phyloP scores from a whole-genome alignment of 2,888 invertebrate genomes.

The Zonitis immaculata region DNA sequence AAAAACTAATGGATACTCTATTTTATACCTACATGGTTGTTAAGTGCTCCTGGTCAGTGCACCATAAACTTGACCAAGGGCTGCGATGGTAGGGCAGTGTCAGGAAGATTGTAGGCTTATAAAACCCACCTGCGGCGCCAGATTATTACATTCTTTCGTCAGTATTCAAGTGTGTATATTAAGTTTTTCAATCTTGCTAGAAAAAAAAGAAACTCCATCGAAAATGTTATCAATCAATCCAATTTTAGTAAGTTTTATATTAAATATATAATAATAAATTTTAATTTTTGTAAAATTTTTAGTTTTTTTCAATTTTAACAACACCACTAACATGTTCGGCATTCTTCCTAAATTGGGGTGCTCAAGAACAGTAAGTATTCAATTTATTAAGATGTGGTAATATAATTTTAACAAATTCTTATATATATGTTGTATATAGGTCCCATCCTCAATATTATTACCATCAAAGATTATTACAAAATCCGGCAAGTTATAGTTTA shows the following conservation, averaged over 20 bases:
- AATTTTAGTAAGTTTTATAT: constrained; percentile 20
- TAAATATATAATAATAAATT: neutral
- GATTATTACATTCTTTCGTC: constrained; percentile 28
- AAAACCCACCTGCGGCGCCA: constrained; percentile 31
- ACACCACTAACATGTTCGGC: constrained; percentile 9
- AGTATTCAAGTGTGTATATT: constrained; percentile 19
- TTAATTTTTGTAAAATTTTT: too few species aligned
- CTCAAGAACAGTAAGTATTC: constrained; percentile 23
- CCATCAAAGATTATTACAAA: constrained; percentile 26
- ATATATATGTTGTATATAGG: too few species aligned
- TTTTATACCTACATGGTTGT: neutral
- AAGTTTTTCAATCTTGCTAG: constrained; percentile 10
- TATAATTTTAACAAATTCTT: too few species aligned
- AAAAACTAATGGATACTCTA: neutral
- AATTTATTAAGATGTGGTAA: too few species aligned
- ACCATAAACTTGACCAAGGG: constrained; percentile 9
- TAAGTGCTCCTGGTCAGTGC: constrained; percentile 19
- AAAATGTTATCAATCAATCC: constrained; percentile 13
- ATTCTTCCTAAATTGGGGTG: constrained; percentile 24
- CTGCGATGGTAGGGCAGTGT: constrained; percentile 28
- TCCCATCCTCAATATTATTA: constrained; percentile 20
- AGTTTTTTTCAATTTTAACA: neutral
- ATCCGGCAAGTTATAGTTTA: constrained; percentile 14
- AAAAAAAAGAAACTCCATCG: too few species aligned
- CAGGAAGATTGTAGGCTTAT: constrained; percentile 29